Evolutionary conservation across 2,888 invertebrate species (phyloP).

Genomic region (Drosophila robusta): DNA sequence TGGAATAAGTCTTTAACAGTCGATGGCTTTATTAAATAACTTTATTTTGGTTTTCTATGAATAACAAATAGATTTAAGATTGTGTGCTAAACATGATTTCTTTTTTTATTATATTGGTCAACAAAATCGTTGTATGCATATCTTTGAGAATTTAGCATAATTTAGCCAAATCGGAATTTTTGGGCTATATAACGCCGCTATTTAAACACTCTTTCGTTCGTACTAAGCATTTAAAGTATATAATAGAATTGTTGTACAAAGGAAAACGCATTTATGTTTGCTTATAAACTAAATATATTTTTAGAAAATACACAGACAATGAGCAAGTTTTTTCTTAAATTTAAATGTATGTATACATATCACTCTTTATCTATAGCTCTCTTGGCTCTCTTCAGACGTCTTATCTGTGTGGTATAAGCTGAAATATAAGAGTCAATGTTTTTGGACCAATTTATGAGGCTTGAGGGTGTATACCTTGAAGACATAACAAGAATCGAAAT

Average conservation of each 20-base stretch:
- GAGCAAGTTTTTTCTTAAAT: background rate
- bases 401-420: background rate
- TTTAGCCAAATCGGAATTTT: background rate
- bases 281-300: background rate
- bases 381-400: background rate
- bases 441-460: too few relatives aligned
- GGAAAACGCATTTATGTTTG: background rate
- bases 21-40: background rate
- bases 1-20: background rate
- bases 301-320: background rate
- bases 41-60: background rate
- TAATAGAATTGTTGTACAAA: background rate
- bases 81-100: background rate
- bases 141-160: background rate
- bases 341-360: background rate
- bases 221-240: background rate
- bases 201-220: background rate
- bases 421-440: background rate
- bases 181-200: too few relatives aligned
- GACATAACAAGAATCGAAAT: too few relatives aligned
- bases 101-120: background rate
- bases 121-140: background rate
- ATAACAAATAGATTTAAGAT: background rate
- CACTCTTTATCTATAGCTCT: background rate
- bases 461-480: too few relatives aligned